Percentiles rank a stretch among this genome's conserved stretches.
Evolutionary conservation across 2,113 vertebrate genomes (phyloP).

Genomic region (Chunga burmeisteri): DNA sequence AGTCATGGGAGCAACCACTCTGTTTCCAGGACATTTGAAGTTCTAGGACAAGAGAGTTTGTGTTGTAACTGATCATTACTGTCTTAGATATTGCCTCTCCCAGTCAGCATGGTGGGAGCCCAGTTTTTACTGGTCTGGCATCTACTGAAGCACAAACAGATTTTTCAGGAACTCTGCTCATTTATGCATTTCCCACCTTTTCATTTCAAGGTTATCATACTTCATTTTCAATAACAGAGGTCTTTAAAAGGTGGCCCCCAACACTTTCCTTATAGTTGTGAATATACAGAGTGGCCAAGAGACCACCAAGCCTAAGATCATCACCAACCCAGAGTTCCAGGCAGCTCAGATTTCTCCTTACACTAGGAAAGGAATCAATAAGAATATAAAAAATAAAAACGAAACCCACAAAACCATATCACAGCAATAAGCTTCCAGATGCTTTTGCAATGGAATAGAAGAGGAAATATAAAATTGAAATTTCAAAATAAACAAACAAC

Average conservation of each 20-base stretch:
- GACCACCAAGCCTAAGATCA: background rate
- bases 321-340: accelerated
- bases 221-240: background rate
- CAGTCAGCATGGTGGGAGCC: background rate
- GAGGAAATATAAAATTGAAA: background rate
- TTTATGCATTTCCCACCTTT: background rate
- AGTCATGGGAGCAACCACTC: background rate
- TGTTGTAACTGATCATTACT: background rate
- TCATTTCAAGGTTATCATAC: background rate
- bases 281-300: background rate
- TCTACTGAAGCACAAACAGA: background rate
- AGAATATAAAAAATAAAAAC: background rate
- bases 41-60: background rate
- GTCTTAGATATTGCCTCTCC: background rate
- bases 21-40: background rate
- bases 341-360: background rate
- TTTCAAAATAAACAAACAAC: background rate
- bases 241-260: background rate
- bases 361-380: background rate
- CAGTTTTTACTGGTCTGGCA: background rate
- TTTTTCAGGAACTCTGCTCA: background rate
- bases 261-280: background rate
- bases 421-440: background rate
- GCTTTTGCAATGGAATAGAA: background rate
- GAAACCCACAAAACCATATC: background rate